phyloP scores from a whole-genome alignment of 2,888 invertebrate genomes.

The Hermodice carunculata region DNA sequence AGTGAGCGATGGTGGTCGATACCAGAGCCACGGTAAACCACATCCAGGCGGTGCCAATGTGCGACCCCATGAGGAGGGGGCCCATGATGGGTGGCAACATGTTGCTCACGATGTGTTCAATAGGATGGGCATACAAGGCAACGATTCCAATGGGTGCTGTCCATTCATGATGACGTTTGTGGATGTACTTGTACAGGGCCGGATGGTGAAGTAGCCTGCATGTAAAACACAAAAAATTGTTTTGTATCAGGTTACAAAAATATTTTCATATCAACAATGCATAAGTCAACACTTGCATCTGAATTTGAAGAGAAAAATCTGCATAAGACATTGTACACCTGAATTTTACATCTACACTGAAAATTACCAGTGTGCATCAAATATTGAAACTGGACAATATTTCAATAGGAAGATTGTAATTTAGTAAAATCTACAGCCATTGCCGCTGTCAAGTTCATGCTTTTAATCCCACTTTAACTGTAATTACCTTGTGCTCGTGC shows the following conservation, averaged over 20 bases:
- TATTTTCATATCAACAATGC: background rate
- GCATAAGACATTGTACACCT: too few species aligned
- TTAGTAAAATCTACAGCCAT: background rate
- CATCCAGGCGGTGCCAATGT: slow-evolving; percentile 73
- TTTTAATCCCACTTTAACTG: background rate
- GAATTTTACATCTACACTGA: too few species aligned
- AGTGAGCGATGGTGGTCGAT: slow-evolving; percentile 85
- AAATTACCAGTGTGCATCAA: too few species aligned
- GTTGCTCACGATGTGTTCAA: slow-evolving; percentile 83
- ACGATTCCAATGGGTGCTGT: slow-evolving; percentile 88
- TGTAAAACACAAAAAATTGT: slow-evolving; percentile 39
- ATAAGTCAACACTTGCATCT: background rate
- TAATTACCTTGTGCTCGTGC: too few species aligned
- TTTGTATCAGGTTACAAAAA: background rate
- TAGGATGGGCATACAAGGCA: slow-evolving; percentile 84
- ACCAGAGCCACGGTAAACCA: slow-evolving; percentile 85
- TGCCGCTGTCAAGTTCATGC: background rate
- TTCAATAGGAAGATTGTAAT: too few species aligned
- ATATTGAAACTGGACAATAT: too few species aligned
- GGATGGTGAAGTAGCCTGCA: slow-evolving; percentile 81
- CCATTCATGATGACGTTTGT: slow-evolving; percentile 91
- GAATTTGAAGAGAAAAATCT: too few species aligned
- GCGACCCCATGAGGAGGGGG: slow-evolving; percentile 76
- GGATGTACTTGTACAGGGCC: slow-evolving; percentile 83
- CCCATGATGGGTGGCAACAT: slow-evolving; percentile 80